Evolutionary conservation across 2,113 vertebrate species (phyloP).

Genomic region (Mus pahari): DNA sequence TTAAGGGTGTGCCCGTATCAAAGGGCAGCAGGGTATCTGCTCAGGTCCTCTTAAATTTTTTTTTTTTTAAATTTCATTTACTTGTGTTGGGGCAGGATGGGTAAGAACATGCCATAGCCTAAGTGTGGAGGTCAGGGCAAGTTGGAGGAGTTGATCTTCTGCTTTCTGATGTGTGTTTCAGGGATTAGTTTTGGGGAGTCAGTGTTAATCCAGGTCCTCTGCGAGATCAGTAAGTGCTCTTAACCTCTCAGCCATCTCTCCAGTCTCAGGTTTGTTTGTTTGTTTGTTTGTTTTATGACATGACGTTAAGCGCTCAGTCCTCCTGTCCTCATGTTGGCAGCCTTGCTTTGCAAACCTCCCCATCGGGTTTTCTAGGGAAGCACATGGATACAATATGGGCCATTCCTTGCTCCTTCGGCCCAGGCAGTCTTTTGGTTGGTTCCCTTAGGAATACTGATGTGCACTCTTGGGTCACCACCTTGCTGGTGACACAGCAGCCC

Average conservation of each 20-base stretch:
- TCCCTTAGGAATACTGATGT: background rate
- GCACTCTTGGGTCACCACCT: background rate
- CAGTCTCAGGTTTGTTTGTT: background rate
- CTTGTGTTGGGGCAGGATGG: background rate
- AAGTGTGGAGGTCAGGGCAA: background rate
- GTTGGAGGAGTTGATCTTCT: background rate
- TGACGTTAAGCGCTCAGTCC: background rate
- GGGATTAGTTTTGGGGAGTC: background rate
- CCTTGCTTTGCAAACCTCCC: background rate
- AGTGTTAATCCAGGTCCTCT: background rate
- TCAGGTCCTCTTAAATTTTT: background rate
- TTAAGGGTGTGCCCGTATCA: conserved; percentile 1
- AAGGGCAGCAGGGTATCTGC: background rate
- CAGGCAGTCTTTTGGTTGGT: background rate
- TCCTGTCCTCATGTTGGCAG: no score
- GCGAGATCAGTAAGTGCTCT: background rate
- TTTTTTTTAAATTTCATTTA: background rate
- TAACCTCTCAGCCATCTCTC: background rate
- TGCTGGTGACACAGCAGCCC: background rate
- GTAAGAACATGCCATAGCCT: background rate
- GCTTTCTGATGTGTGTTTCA: background rate
- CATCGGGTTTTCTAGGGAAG: background rate
- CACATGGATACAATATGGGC: background rate
- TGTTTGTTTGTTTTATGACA: background rate
- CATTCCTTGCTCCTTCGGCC: background rate